Evolutionary conservation across 2,797 vertebrate species (phyloP).

Genomic region (Microctenopoma stevenorrisi): DNA sequence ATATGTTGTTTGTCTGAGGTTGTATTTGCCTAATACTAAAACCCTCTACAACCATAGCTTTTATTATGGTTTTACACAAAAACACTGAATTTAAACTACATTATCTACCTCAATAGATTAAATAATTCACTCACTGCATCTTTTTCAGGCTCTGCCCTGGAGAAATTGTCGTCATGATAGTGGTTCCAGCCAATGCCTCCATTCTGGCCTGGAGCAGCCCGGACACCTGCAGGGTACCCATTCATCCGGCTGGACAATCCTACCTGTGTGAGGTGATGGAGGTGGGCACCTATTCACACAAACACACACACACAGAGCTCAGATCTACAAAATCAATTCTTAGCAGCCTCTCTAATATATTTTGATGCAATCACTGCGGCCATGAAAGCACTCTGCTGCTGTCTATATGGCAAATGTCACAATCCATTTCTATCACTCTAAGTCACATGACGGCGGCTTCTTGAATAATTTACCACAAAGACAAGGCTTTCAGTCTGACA

Average conservation of each 20-base stretch:
- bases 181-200: slow-evolving; percentile 88
- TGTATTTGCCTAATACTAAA: too few species aligned
- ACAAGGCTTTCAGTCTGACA: slow-evolving; percentile 29
- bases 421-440: slow-evolving; percentile 44
- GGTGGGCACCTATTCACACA: slow-evolving; percentile 88
- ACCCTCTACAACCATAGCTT: too few species aligned
- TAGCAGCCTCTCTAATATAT: slow-evolving; percentile 22
- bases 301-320: slow-evolving; percentile 34
- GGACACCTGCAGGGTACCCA: slow-evolving; percentile 86
- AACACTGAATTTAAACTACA: too few species aligned
- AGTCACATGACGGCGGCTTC: slow-evolving; percentile 24
- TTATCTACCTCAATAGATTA: too few species aligned
- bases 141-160: slow-evolving; percentile 81
- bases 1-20: too few species aligned
- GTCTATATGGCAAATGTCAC: slow-evolving; percentile 25
- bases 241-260: slow-evolving; percentile 91
- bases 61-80: neutral
- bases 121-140: slow-evolving; percentile 86
- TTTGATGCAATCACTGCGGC: slow-evolving; percentile 33
- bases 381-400: slow-evolving; percentile 26
- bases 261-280: slow-evolving; percentile 95
- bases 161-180: slow-evolving; percentile 87
- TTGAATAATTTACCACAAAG: slow-evolving; percentile 51
- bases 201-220: slow-evolving; percentile 85
- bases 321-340: slow-evolving; percentile 27